phyloP scores from a whole-genome alignment of 2,888 invertebrate genomes.

The Dolichopus griseipennis region DNA sequence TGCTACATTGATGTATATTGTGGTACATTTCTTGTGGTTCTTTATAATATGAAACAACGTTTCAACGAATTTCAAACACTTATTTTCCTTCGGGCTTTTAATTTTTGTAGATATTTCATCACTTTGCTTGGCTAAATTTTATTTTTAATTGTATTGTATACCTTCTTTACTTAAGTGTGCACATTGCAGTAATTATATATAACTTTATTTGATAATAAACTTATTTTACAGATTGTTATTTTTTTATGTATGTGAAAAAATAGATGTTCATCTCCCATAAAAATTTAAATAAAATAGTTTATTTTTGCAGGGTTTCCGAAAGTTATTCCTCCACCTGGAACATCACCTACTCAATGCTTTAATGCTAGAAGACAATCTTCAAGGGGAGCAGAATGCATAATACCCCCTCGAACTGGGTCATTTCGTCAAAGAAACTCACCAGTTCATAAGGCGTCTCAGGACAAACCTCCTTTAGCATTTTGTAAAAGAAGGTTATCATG shows the following conservation, averaged over 20 bases:
- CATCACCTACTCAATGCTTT: conserved; percentile 40
- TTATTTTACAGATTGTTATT: not conserved
- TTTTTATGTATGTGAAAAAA: not conserved
- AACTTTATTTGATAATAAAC: not conserved
- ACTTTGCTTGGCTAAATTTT: not conserved
- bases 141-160: not conserved
- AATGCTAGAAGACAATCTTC: conserved; percentile 44
- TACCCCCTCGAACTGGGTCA: conserved; percentile 51
- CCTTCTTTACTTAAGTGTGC: not conserved
- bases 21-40: not conserved
- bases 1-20: conserved; percentile 7
- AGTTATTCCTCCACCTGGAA: conserved; percentile 61
- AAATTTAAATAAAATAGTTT: not conserved
- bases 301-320: conserved; percentile 55
- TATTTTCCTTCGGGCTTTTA: conserved; percentile 17
- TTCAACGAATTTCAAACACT: conserved; percentile 9
- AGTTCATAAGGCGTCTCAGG: conserved; percentile 47
- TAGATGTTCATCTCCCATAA: too few relatives aligned
- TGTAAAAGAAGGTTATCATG: conserved; percentile 70
- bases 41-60: conserved; percentile 9
- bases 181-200: not conserved
- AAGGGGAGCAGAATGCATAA: conserved; percentile 59
- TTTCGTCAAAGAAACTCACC: conserved; percentile 46
- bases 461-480: conserved; percentile 62
- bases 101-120: not conserved